These are phyloP conservation scores for Phocoena phocoena DNA, from an alignment of 2,113 vertebrate genomes.

Conservation along the genomic window DNA sequence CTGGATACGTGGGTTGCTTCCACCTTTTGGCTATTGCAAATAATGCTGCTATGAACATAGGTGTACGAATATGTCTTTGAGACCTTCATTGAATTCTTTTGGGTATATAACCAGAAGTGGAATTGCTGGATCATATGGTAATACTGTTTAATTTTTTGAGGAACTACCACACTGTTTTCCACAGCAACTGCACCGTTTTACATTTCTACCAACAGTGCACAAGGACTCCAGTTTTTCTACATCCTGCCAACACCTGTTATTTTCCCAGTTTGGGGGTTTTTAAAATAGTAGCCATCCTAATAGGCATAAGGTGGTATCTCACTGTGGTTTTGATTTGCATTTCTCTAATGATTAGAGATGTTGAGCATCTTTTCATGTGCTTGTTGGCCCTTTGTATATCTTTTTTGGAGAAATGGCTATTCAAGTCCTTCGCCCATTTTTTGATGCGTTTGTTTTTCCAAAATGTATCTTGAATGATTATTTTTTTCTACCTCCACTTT, in stretches of 20 bases:
- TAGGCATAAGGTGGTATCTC: background rate
- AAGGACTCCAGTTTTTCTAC: background rate
- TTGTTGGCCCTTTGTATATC: slow-evolving; percentile 32
- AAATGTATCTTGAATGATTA: slow-evolving; percentile 11
- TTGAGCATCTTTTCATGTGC: slow-evolving; percentile 13
- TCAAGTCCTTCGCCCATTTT: background rate
- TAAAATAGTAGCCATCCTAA: background rate
- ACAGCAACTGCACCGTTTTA: background rate
- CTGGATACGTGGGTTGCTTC: background rate
- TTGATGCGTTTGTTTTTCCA: slow-evolving; percentile 22
- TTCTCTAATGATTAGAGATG: slow-evolving; percentile 15
- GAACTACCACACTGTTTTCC: background rate
- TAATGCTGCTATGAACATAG: background rate
- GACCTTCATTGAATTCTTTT: slow-evolving; percentile 18
- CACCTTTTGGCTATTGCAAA: background rate
- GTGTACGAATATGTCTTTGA: slow-evolving; percentile 6
- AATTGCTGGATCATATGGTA: background rate
- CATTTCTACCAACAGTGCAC: background rate
- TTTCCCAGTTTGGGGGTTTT: background rate
- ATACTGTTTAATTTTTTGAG: background rate
- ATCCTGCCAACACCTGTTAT: background rate
- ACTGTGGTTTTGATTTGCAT: slow-evolving; percentile 38
- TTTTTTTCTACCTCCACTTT: background rate
- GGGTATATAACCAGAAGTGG: background rate
- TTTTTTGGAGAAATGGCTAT: background rate